Evolutionary conservation across 2,797 vertebrate species (phyloP).

Genomic region (Ficedula albicollis): DNA sequence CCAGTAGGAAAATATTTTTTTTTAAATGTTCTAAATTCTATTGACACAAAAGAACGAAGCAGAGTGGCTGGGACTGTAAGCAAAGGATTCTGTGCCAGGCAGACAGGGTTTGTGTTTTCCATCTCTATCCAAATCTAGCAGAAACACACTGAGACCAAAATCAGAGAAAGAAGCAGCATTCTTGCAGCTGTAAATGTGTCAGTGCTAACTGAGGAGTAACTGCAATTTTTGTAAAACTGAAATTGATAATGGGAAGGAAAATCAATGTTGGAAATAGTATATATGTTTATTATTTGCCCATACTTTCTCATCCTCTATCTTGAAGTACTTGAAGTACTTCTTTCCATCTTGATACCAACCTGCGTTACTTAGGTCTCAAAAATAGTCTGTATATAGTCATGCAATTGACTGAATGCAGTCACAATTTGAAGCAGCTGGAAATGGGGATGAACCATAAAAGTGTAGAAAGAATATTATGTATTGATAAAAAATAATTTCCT

Average conservation of each 20-base stretch:
- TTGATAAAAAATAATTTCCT: not conserved
- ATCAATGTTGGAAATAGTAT: not conserved
- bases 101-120: not conserved
- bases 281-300: not conserved
- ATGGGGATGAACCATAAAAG: not conserved
- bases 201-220: not conserved
- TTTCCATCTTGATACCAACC: not conserved
- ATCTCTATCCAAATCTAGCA: not conserved
- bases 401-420: not conserved
- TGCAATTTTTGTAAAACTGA: not conserved
- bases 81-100: not conserved
- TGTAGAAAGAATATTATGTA: not conserved
- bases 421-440: not conserved
- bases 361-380: not conserved
- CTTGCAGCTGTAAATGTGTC: not conserved
- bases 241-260: not conserved
- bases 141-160: not conserved
- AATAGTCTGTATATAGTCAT: not conserved
- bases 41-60: not conserved
- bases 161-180: not conserved
- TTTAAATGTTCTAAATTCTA: not conserved
- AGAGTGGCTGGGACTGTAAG: not conserved
- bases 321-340: not conserved
- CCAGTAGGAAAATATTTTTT: not conserved
- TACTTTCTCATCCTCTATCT: not conserved